These are phyloP conservation scores for Scolopax bukidnonensis DNA, from an alignment of 2,797 vertebrate genomes.

Conservation along the genomic window DNA sequence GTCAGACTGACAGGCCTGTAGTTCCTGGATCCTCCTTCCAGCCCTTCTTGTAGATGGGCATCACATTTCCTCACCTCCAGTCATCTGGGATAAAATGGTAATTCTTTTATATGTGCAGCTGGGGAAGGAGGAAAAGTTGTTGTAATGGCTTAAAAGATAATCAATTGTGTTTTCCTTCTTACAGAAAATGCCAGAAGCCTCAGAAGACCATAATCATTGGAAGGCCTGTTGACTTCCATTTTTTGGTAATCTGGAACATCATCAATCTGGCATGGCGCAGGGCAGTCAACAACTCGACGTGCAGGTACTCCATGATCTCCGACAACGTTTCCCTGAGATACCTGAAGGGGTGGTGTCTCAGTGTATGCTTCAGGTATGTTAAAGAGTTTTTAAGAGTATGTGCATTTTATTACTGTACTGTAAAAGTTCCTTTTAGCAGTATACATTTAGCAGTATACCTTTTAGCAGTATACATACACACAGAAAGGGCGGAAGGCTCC, in stretches of 20 bases:
- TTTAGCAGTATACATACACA: not conserved
- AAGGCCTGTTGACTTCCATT: constrained; percentile 86
- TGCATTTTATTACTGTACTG: not conserved
- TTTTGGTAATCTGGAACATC: constrained; percentile 69
- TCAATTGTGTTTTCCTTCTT: constrained; percentile 15
- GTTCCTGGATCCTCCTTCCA: not conserved
- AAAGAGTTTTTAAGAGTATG: not conserved
- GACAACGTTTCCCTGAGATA: constrained; percentile 97
- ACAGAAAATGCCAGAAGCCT: constrained; percentile 86
- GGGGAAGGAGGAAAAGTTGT: not conserved
- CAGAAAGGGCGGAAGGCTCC: not conserved
- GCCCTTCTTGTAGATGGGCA: not conserved
- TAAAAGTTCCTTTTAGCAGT: not conserved
- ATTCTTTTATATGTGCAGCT: not conserved
- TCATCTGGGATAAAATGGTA: not conserved
- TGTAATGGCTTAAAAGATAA: not conserved
- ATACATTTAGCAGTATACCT: not conserved
- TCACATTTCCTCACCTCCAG: not conserved
- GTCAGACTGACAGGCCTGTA: not conserved
- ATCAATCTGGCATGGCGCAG: constrained; percentile 92
- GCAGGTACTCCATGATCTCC: constrained; percentile 96
- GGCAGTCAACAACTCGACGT: constrained; percentile 90
- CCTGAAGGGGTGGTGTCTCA: constrained; percentile 97
- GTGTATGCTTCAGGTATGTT: constrained; percentile 94
- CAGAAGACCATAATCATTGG: constrained; percentile 85